A percentile compares a stretch with the other conserved stretches of the same genome.
Conservation (phyloP, 2,888 invertebrate genomes). For the Drosophila nr. perissopoda region DNA sequence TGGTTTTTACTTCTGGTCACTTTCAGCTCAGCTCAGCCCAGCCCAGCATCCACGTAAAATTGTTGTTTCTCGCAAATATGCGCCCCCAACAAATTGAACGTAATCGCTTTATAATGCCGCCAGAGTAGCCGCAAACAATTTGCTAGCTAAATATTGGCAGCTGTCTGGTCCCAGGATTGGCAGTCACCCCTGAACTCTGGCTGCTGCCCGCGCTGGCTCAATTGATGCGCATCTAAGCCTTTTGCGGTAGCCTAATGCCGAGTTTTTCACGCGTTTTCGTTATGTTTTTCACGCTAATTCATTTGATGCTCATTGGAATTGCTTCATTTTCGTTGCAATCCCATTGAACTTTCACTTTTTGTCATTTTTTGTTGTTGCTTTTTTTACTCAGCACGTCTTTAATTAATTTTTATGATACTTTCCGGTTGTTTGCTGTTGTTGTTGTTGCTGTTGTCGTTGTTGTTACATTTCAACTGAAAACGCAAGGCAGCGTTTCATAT, state of each 20-base stretch:
- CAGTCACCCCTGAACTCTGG: constrained; percentile 20
- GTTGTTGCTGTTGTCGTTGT: not conserved
- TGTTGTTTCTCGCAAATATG: constrained; percentile 14
- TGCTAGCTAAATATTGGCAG: constrained; percentile 52
- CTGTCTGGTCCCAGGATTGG: constrained; percentile 32
- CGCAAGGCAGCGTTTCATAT: constrained; percentile 26
- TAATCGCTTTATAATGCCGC: constrained; percentile 68
- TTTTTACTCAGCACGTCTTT: constrained; percentile 47
- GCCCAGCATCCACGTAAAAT: constrained; percentile 34
- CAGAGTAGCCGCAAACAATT: constrained; percentile 54
- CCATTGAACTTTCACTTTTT: constrained; percentile 74
- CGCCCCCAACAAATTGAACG: constrained; percentile 38
- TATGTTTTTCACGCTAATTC: constrained; percentile 56
- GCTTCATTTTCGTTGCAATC: constrained; percentile 62
- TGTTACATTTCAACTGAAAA: constrained; percentile 19
- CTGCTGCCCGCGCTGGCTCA: not conserved
- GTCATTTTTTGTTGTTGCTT: constrained; percentile 6
- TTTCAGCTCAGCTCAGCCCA: not conserved
- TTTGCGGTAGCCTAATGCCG: constrained; percentile 40
- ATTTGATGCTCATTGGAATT: constrained; percentile 59
- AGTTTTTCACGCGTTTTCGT: constrained; percentile 56
- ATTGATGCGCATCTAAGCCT: constrained; percentile 63
- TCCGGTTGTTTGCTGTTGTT: constrained; percentile 4
- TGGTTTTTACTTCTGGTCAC: not conserved
- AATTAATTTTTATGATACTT: constrained; percentile 68